A percentile compares a stretch with the other conserved stretches of the same genome.
phyloP scores from a whole-genome alignment of 2,888 invertebrate genomes.

The Perizoma affinitatum region DNA sequence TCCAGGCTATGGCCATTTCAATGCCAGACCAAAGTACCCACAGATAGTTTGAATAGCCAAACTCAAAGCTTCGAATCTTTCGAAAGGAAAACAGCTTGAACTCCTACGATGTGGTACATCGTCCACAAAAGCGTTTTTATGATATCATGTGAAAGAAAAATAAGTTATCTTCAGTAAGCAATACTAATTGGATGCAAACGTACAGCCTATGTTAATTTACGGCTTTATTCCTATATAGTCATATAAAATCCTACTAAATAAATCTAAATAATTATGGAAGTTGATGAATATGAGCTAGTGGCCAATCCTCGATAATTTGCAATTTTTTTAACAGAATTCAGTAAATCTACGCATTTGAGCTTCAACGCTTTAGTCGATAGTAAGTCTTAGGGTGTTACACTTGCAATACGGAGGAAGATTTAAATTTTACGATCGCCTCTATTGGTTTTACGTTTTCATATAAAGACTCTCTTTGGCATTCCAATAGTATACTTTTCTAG shows the following conservation, averaged over 20 bases:
- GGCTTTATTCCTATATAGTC: no score
- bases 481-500: slow-evolving; percentile 9
- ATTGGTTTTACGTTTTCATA: slow-evolving; percentile 26
- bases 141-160: no score
- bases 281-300: no score
- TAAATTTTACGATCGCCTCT: slow-evolving; percentile 25
- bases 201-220: no score
- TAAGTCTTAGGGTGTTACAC: slow-evolving; percentile 5
- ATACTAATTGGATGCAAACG: no score
- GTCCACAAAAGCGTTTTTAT: slow-evolving; percentile 1
- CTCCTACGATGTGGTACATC: background rate
- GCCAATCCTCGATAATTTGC: no score
- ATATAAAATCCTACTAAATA: no score
- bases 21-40: slow-evolving; percentile 19
- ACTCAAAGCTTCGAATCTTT: slow-evolving; percentile 11
- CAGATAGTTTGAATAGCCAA: slow-evolving; percentile 25
- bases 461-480: slow-evolving; percentile 14
- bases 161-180: no score
- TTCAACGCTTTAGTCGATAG: slow-evolving; percentile 1
- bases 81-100: slow-evolving; percentile 16
- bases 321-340: no score
- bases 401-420: slow-evolving; percentile 27
- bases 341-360: no score
- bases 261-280: no score
- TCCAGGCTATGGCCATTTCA: slow-evolving; percentile 18